A percentile compares a stretch with the other conserved stretches of the same genome.
phyloP scores from a whole-genome alignment of 2,797 vertebrate genomes.

The Galagoides demidoff region DNA sequence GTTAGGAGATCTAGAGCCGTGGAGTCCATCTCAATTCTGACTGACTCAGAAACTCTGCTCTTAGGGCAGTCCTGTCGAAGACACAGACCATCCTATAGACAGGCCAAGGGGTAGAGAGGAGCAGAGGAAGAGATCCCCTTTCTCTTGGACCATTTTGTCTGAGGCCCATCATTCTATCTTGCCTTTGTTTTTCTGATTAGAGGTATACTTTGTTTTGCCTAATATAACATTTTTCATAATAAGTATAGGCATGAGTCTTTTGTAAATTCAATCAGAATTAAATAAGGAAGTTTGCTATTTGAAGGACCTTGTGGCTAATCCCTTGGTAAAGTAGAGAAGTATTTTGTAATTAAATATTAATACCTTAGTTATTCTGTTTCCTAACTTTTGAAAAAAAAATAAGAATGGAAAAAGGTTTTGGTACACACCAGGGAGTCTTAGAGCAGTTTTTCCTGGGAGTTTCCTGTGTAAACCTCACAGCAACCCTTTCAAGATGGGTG shows the following conservation, averaged over 20 bases:
- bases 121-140: neutral
- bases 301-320: constrained; percentile 8
- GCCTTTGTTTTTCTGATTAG: constrained; percentile 1
- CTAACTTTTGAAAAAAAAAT: neutral
- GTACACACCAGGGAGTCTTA: neutral
- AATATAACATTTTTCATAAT: neutral
- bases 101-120: neutral
- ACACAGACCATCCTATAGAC: neutral
- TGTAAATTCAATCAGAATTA: constrained; percentile 20
- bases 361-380: constrained; percentile 32
- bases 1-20: neutral
- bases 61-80: neutral
- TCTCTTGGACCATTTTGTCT: neutral
- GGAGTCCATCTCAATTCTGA: neutral
- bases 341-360: constrained; percentile 54
- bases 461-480: neutral
- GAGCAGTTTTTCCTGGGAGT: neutral
- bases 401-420: neutral
- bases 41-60: neutral
- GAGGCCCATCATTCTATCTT: neutral
- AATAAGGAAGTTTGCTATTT: constrained; percentile 29
- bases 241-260: neutral
- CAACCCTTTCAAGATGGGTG: neutral
- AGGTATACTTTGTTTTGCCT: constrained; percentile 30
- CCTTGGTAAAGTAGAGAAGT: constrained; percentile 20